Evolutionary conservation across 1,140 invertebrate species (phyloP), one percentile per base, ranked within the genome.

Genomic region (Monochamus saltuarius): DNA sequence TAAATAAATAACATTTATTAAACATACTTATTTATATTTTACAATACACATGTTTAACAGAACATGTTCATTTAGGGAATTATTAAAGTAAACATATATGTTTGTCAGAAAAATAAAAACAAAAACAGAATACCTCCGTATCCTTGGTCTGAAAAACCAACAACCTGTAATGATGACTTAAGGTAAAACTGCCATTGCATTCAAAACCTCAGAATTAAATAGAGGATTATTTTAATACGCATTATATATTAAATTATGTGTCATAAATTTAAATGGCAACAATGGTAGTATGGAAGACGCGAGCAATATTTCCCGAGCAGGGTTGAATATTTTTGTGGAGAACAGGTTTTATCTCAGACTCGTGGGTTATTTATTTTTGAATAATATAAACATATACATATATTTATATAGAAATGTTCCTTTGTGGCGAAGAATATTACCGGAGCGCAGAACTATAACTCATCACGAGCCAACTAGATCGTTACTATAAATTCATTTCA

Each of bases 361-460:
- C 43, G 45, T 22, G 22, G 35, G 61, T 63, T 59, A 63, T 63
- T 63, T 63, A 63, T 63, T 63, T 56, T 59, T 63, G 61, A 59
- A 63, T 63, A 63, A 63, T 59, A 63, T 62, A 62, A 62, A 62
- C 60, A 62, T 62, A 58, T 55, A 55, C 56, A 59, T 59, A 63
- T 59, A 63, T 63, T 63, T 63, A 63, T 63, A 62, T 42, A 63
- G 49, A 61, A 61, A 57, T 56, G 50, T 57, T 54, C 34, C 53
- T 57, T 51, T 65, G 54, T 65, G 54, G 40, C 43, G 19, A 49
- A 65, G 51, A 42, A 45, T 61, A 56, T 55, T 53, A 45, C 63
- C 40, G 50, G 47, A 58, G 49, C 49, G 51, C 51, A 59, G 14
- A 53, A 59, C 51, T 53, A 62, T 66, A 62, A 62, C 35, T 66